A percentile compares a stretch with the other conserved stretches of the same genome.
These are phyloP conservation scores for Embiotoca jacksoni DNA, from an alignment of 2,113 vertebrate genomes.

Conservation along the genomic window DNA sequence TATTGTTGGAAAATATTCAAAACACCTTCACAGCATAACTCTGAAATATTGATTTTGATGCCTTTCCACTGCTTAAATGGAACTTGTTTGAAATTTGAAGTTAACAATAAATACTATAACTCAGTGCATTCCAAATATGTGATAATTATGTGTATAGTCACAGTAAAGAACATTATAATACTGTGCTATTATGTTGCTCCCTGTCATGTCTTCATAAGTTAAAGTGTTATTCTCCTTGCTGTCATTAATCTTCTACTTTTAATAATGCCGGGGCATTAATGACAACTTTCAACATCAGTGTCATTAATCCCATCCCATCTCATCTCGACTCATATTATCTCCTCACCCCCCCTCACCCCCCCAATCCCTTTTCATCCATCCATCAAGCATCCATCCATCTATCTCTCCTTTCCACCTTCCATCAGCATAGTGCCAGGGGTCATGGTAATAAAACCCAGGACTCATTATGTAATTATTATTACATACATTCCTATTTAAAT, in stretches of 20 bases:
- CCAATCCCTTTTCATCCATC: slow-evolving; percentile 41
- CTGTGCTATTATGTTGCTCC: too few relatives aligned
- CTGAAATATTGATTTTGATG: too few relatives aligned
- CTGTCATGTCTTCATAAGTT: too few relatives aligned
- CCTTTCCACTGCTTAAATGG: too few relatives aligned
- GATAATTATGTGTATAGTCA: too few relatives aligned
- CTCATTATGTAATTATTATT: slow-evolving; percentile 69
- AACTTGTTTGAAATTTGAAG: too few relatives aligned
- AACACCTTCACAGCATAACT: too few relatives aligned
- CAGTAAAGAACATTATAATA: too few relatives aligned
- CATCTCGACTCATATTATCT: slow-evolving; percentile 42
- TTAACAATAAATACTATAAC: too few relatives aligned
- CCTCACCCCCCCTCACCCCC: background rate
- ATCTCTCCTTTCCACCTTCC: slow-evolving; percentile 30
- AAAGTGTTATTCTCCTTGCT: slow-evolving; percentile 7
- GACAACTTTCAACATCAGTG: slow-evolving; percentile 14
- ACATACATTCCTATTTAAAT: slow-evolving; percentile 73
- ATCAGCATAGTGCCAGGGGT: slow-evolving; percentile 58
- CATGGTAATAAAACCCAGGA: slow-evolving; percentile 58
- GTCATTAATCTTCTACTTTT: slow-evolving; percentile 23
- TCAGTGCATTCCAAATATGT: too few relatives aligned
- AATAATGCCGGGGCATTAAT: slow-evolving; percentile 24
- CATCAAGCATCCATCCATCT: slow-evolving; percentile 43
- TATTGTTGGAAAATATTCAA: too few relatives aligned
- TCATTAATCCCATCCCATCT: slow-evolving; percentile 48